Conservation (phyloP, 2,113 vertebrate species). For the Salminus brasiliensis region DNA sequence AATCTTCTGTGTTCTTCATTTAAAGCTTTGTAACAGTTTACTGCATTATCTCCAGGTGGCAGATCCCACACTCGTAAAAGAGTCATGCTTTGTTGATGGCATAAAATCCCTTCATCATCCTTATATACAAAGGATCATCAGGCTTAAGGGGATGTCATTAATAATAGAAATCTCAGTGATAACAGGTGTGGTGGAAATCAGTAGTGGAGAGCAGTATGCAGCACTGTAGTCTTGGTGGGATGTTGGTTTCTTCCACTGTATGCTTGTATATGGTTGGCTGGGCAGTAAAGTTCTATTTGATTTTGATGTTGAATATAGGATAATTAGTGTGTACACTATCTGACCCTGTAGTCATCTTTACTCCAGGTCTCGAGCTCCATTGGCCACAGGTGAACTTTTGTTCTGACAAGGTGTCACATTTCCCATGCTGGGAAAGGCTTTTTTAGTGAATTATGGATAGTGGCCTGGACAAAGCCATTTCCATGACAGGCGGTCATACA, state of each 20-base stretch:
- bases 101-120: not conserved
- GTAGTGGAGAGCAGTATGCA: not conserved
- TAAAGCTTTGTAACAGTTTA: not conserved
- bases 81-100: not conserved
- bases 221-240: too few species aligned
- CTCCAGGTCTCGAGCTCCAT: not conserved
- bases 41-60: not conserved
- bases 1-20: too few species aligned
- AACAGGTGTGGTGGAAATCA: not conserved
- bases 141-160: too few species aligned
- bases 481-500: conserved; percentile 31
- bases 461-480: conserved; percentile 40
- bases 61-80: not conserved
- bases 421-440: conserved; percentile 27
- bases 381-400: conserved; percentile 12
- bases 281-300: not conserved
- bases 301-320: not conserved
- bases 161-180: not conserved
- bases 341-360: not conserved
- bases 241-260: not conserved
- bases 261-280: not conserved
- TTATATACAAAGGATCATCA: too few species aligned
- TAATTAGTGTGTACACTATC: not conserved
- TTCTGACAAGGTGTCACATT: conserved; percentile 42
- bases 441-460: conserved; percentile 51